Conservation (phyloP, 2,113 vertebrate species). For the Ctenodactylus gundi region DNA sequence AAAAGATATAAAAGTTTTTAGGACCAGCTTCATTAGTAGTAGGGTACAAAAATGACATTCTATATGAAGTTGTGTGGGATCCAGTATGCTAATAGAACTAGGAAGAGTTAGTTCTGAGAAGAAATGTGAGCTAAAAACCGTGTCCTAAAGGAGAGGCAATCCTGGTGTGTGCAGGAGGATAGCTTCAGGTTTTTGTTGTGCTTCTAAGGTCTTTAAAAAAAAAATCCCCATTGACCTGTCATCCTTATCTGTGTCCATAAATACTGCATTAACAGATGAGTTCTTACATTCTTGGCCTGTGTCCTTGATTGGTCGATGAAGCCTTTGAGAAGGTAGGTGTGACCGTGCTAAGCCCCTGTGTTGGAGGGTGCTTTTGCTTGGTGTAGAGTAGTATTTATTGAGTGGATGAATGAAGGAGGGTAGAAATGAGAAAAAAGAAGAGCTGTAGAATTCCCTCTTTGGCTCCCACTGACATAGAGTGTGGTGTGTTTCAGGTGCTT, state of each 20-base stretch:
- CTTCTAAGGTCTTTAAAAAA: background rate
- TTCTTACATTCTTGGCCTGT: background rate
- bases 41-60: background rate
- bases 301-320: background rate
- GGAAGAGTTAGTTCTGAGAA: background rate
- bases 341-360: background rate
- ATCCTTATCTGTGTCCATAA: background rate
- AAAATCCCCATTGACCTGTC: background rate
- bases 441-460: background rate
- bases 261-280: background rate
- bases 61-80: background rate
- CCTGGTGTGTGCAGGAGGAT: rapidly evolving
- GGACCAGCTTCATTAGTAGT: background rate
- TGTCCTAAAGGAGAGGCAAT: background rate
- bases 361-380: background rate
- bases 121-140: background rate
- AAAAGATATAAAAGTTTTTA: background rate
- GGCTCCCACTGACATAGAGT: background rate
- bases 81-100: background rate
- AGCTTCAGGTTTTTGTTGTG: background rate
- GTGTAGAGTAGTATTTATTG: background rate
- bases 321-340: background rate
- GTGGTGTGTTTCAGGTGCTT: background rate
- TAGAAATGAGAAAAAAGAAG: background rate
- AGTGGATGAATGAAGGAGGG: background rate